Percentiles rank a stretch among this genome's conserved stretches.
phyloP scores from a whole-genome alignment of 2,113 vertebrate genomes.

The Lagopus leucura region DNA sequence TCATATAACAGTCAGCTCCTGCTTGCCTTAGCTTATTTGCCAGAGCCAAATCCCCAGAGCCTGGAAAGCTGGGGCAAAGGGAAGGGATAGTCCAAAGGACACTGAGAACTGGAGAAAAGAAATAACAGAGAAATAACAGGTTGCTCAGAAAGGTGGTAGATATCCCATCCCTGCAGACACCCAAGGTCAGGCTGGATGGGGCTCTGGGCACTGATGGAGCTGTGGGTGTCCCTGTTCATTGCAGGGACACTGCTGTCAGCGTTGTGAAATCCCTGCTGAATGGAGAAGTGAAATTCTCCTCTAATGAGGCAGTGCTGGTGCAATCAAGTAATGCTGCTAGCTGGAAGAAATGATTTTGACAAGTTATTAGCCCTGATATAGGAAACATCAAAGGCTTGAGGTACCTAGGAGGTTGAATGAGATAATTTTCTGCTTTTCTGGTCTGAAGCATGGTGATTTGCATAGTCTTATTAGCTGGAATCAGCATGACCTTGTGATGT shows the following conservation, averaged over 20 bases:
- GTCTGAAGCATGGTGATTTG: neutral
- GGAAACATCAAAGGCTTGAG: slow-evolving; percentile 4
- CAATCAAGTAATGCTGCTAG: neutral
- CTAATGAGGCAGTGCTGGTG: neutral
- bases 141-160: neutral
- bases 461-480: neutral
- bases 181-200: too few relatives aligned
- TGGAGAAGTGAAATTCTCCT: neutral
- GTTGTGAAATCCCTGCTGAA: neutral
- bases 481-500: neutral
- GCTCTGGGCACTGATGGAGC: too few relatives aligned
- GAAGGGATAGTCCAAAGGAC: slow-evolving; percentile 26
- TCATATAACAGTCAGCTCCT: slow-evolving; percentile 73
- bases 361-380: neutral
- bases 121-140: neutral
- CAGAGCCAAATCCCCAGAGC: slow-evolving; percentile 62
- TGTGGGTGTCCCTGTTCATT: neutral
- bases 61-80: slow-evolving; percentile 16
- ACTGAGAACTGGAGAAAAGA: neutral
- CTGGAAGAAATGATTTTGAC: neutral
- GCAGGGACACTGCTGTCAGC: slow-evolving; percentile 5
- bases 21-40: slow-evolving; percentile 53
- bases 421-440: neutral
- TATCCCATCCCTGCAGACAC: too few relatives aligned
- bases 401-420: neutral